These are phyloP conservation scores for Drosophila recens DNA, from an alignment of 2,888 invertebrate species.

Conservation along the genomic window DNA sequence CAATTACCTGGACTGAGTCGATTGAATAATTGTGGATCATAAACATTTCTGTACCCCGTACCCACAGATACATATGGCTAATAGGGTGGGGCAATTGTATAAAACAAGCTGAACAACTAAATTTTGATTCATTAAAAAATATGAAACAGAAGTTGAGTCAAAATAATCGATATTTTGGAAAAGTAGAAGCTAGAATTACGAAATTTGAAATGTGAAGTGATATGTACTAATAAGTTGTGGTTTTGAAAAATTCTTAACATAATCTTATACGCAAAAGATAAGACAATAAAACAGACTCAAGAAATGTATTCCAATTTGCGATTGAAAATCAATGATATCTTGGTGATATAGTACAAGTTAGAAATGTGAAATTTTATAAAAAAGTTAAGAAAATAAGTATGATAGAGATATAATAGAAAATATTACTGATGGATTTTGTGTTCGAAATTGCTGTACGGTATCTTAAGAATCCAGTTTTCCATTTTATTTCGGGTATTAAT, in stretches of 20 bases:
- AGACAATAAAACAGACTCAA: background rate
- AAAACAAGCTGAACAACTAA: background rate
- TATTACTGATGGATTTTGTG: background rate
- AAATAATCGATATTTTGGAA: background rate
- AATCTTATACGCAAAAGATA: background rate
- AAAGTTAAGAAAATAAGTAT: background rate
- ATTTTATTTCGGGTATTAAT: background rate
- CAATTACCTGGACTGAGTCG: constrained; percentile 4
- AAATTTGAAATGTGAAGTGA: background rate
- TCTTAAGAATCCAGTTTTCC: background rate
- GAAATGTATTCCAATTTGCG: background rate
- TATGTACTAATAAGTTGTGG: background rate
- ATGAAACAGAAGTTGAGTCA: background rate
- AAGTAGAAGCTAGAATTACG: background rate
- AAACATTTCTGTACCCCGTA: background rate
- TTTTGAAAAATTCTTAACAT: background rate
- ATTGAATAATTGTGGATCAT: background rate
- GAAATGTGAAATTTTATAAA: no score
- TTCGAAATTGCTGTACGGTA: background rate
- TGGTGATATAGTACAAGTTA: no score
- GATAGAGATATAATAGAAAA: background rate
- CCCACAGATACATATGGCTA: background rate
- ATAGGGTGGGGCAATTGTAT: background rate
- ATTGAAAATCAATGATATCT: background rate
- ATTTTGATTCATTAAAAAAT: background rate